phyloP scores from a whole-genome alignment of 1,140 invertebrate species.

The Protaetia brevitarsis region DNA sequence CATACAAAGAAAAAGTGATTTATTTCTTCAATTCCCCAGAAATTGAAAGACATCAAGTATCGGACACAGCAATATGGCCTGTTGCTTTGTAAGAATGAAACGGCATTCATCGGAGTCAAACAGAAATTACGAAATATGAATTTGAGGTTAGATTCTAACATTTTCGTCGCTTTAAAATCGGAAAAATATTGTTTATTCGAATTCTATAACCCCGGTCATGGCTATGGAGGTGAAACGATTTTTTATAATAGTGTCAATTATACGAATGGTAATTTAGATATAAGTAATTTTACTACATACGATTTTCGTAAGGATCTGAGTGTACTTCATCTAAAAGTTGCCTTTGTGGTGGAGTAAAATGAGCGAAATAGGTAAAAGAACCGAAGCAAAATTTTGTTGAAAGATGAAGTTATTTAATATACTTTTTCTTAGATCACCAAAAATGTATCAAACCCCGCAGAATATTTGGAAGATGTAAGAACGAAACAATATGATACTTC shows the following conservation, averaged over 20 bases:
- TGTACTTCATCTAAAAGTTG: neutral
- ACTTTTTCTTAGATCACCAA: neutral
- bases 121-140: neutral
- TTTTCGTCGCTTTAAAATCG: neutral
- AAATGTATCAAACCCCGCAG: neutral
- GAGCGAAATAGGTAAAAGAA: neutral
- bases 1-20: neutral
- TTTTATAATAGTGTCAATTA: neutral
- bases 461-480: conserved; percentile 5
- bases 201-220: neutral
- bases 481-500: neutral
- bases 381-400: neutral
- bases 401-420: neutral
- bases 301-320: neutral
- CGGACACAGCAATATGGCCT: neutral
- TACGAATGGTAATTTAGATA: neutral
- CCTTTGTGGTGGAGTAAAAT: neutral
- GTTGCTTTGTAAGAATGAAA: neutral
- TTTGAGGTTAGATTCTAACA: neutral
- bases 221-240: neutral
- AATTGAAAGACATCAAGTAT: neutral
- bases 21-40: neutral
- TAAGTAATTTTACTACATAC: neutral
- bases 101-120: neutral
- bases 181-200: neutral